Evolutionary conservation across 2,113 vertebrate species (phyloP).

Genomic region (Xenus cinereus): DNA sequence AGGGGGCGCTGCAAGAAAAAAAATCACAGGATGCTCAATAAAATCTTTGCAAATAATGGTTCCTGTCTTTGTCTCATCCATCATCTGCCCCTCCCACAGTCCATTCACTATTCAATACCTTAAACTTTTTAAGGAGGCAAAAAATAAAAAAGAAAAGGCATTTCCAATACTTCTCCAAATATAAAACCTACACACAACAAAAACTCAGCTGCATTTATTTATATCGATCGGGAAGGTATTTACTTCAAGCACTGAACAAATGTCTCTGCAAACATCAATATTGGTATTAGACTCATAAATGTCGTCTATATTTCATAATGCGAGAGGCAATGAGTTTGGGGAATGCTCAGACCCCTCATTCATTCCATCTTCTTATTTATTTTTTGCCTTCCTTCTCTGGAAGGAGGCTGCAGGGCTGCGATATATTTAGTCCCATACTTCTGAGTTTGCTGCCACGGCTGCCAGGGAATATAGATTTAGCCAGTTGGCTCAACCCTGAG

Average conservation of each 20-base stretch:
- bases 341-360: neutral
- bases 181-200: neutral
- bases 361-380: neutral
- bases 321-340: neutral
- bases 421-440: neutral
- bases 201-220: neutral
- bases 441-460: neutral
- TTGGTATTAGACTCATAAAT: slow-evolving; percentile 21
- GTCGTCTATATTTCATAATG: neutral
- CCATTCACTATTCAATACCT: neutral
- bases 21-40: neutral
- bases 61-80: neutral
- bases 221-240: neutral
- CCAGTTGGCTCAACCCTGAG: neutral
- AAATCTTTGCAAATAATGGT: neutral
- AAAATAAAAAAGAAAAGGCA: neutral
- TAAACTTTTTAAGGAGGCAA: neutral
- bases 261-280: slow-evolving; percentile 25
- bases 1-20: neutral
- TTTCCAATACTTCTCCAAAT: neutral
- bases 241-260: slow-evolving; percentile 42
- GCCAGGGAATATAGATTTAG: neutral
- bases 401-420: neutral
- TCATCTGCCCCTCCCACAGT: neutral
- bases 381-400: neutral